Percentiles rank a stretch among this genome's conserved stretches.
phyloP scores from a whole-genome alignment of 2,888 invertebrate genomes.

The Archips crataeganus region DNA sequence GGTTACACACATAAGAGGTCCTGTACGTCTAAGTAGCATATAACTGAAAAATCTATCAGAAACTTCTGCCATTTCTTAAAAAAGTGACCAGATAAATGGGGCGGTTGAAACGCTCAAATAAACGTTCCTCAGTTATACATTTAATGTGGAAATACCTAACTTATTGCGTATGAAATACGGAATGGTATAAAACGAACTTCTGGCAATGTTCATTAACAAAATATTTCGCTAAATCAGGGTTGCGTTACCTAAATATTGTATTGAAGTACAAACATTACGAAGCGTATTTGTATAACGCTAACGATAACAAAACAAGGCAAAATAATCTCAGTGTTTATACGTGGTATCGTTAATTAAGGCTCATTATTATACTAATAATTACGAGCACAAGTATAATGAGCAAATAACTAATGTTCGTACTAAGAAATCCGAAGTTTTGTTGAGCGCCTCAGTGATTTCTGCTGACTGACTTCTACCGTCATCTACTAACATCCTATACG shows the following conservation, averaged over 20 bases:
- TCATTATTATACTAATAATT: conserved; percentile 30
- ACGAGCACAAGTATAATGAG: conserved; percentile 12
- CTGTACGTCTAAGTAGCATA: too few relatives aligned
- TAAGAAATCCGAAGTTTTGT: conserved; percentile 4
- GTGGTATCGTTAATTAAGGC: conserved; percentile 37
- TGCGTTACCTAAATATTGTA: conserved; percentile 27
- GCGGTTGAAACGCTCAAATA: too few relatives aligned
- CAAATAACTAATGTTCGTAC: neutral
- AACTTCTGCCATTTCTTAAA: too few relatives aligned
- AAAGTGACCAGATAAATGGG: too few relatives aligned
- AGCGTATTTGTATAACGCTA: conserved; percentile 36
- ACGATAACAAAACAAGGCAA: conserved; percentile 43
- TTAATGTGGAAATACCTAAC: too few relatives aligned
- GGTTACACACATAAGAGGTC: too few relatives aligned
- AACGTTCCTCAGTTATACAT: too few relatives aligned
- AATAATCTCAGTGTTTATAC: conserved; percentile 36
- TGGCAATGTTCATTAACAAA: conserved; percentile 9
- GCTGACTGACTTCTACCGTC: neutral
- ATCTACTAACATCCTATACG: too few relatives aligned
- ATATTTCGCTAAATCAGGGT: conserved; percentile 32
- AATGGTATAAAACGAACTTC: neutral
- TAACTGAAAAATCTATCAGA: too few relatives aligned
- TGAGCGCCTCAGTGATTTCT: neutral
- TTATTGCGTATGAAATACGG: neutral
- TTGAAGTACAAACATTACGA: conserved; percentile 38